Conservation (phyloP, 2,797 vertebrate species). For the Cossypha heuglini region DNA sequence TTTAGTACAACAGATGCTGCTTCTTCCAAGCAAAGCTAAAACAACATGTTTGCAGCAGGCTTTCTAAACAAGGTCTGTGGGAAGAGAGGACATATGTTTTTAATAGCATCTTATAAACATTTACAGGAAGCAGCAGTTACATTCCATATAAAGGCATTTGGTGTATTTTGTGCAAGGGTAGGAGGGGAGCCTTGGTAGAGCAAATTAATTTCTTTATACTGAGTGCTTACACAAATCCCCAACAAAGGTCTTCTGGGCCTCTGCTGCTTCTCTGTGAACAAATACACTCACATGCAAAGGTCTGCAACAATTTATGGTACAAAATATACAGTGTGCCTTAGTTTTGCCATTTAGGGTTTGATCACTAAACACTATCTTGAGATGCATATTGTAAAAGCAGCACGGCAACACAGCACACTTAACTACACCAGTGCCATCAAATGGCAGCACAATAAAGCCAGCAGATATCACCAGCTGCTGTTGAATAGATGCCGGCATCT, state of each 20-base stretch:
- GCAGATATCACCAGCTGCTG: background rate
- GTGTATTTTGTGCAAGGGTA: conserved; percentile 27
- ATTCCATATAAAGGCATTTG: conserved; percentile 63
- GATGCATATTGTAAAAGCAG: background rate
- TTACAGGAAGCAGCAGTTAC: conserved; percentile 59
- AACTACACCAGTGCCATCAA: background rate
- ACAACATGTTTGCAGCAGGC: background rate
- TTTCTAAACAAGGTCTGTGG: conserved; percentile 44
- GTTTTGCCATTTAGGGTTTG: background rate
- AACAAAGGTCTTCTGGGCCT: background rate
- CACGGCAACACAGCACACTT: background rate
- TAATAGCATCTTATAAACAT: conserved; percentile 65
- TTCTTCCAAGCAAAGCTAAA: conserved; percentile 38
- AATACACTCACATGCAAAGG: background rate
- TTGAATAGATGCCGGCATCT: background rate
- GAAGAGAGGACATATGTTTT: conserved; percentile 62
- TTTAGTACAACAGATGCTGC: conserved; percentile 26
- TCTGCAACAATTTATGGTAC: background rate
- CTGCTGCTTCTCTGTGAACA: background rate
- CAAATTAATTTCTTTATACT: conserved; percentile 27
- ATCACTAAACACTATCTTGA: background rate
- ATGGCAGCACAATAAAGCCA: background rate
- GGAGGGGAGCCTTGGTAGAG: background rate
- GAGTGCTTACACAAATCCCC: conserved; percentile 7
- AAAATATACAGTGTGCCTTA: background rate